phyloP scores from a whole-genome alignment of 2,113 vertebrate genomes.

The Pelusios castaneus region DNA sequence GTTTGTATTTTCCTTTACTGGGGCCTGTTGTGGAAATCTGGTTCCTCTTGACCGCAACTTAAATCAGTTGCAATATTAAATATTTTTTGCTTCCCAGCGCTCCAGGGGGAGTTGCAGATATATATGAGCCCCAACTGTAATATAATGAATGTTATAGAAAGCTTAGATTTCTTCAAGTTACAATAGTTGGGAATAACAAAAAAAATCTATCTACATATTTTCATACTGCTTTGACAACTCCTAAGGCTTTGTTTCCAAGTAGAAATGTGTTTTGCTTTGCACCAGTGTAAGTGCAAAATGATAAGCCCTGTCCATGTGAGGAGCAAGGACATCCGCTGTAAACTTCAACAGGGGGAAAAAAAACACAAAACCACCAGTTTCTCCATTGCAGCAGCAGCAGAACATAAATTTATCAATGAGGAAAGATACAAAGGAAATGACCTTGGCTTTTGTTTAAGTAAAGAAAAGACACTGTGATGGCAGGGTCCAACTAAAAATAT shows the following conservation, averaged over 20 bases:
- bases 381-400: accelerated
- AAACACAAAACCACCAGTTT: background rate
- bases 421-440: background rate
- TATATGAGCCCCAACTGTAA: background rate
- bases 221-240: constrained; percentile 21
- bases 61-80: background rate
- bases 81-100: background rate
- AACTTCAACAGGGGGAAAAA: background rate
- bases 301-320: background rate
- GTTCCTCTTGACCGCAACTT: background rate
- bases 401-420: background rate
- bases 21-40: background rate
- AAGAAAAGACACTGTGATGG: background rate
- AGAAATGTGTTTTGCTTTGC: background rate
- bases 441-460: background rate
- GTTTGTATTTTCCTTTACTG: background rate
- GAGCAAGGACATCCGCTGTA: background rate
- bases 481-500: background rate
- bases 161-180: background rate
- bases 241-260: constrained; percentile 13
- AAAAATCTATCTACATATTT: constrained; percentile 20
- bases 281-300: background rate
- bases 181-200: background rate
- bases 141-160: background rate
- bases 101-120: background rate